Conservation (phyloP, 1,140 invertebrate species). For the Apocrypta bakeri region DNA sequence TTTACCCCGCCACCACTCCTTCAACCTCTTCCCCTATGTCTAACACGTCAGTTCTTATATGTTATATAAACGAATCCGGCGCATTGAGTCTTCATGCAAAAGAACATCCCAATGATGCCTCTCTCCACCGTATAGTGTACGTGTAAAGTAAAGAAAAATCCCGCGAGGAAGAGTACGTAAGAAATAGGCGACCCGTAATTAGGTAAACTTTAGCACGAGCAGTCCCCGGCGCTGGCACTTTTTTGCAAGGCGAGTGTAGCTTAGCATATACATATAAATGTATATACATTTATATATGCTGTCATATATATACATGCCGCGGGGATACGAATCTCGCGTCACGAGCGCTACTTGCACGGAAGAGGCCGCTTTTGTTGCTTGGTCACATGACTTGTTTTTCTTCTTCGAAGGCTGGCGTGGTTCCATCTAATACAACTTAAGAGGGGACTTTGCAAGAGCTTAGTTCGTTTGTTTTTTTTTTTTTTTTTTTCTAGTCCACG, state of each 20-base stretch:
- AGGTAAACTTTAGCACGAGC: constrained; percentile 21
- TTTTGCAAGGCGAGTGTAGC: not conserved
- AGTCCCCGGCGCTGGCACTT: not conserved
- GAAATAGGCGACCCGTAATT: not conserved
- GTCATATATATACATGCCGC: too few species aligned
- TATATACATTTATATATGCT: not conserved
- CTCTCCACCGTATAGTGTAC: not conserved
- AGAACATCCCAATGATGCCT: too few species aligned
- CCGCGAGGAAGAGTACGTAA: too few species aligned
- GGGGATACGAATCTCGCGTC: constrained; percentile 45
- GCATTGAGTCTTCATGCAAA: not conserved
- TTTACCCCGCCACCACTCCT: too few species aligned
- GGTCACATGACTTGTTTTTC: not conserved
- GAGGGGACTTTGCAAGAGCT: too few species aligned
- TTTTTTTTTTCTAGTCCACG: too few species aligned
- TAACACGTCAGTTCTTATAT: too few species aligned
- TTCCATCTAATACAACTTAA: too few species aligned
- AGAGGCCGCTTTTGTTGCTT: constrained; percentile 8
- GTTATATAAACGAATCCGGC: not conserved
- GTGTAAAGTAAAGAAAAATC: not conserved
- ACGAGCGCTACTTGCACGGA: constrained; percentile 30
- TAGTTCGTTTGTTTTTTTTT: too few species aligned
- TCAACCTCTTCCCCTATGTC: too few species aligned
- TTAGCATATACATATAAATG: not conserved
- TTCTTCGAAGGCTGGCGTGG: not conserved